phyloP scores from a whole-genome alignment of 1,140 invertebrate genomes.

The Camponotus pennsylvanicus region DNA sequence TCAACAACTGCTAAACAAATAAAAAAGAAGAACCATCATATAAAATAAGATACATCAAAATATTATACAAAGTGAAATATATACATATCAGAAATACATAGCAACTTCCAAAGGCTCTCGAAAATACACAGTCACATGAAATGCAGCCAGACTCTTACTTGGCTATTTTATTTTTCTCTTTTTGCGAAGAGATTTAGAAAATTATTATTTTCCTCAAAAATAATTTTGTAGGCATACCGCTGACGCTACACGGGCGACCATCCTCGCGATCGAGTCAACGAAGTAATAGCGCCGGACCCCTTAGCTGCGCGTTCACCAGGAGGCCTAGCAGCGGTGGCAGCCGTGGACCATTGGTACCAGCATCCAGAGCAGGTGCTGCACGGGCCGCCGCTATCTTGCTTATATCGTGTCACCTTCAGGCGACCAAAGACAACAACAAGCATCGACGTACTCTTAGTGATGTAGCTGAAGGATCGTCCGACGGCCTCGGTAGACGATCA shows the following conservation, averaged over 20 bases:
- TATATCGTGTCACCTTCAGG: slow-evolving; percentile 93
- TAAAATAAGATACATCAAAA: too few species aligned
- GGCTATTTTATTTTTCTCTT: too few species aligned
- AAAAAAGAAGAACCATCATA: too few species aligned
- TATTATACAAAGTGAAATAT: too few species aligned
- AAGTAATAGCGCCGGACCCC: slow-evolving; percentile 88
- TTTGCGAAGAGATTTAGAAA: too few species aligned
- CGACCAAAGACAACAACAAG: slow-evolving; percentile 83
- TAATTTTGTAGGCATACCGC: slow-evolving; percentile 86
- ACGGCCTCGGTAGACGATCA: slow-evolving; percentile 85
- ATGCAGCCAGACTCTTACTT: too few species aligned
- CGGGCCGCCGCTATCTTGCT: slow-evolving; percentile 95
- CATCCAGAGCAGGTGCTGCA: slow-evolving; percentile 95
- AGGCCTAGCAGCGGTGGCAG: slow-evolving; percentile 88
- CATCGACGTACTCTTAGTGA: slow-evolving; percentile 86
- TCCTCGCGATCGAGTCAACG: slow-evolving; percentile 90
- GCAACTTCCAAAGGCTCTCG: too few species aligned
- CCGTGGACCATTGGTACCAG: slow-evolving; percentile 89
- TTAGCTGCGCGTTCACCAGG: slow-evolving; percentile 88
- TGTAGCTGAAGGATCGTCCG: slow-evolving; percentile 87
- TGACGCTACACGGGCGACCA: slow-evolving; percentile 88
- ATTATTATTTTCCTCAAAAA: not conserved
- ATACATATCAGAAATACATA: too few species aligned
- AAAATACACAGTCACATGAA: too few species aligned
- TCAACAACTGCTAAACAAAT: too few species aligned